Conservation (phyloP, 35 echinoderm and acorn worm genomes). For the Eucidaris tribuloides region DNA sequence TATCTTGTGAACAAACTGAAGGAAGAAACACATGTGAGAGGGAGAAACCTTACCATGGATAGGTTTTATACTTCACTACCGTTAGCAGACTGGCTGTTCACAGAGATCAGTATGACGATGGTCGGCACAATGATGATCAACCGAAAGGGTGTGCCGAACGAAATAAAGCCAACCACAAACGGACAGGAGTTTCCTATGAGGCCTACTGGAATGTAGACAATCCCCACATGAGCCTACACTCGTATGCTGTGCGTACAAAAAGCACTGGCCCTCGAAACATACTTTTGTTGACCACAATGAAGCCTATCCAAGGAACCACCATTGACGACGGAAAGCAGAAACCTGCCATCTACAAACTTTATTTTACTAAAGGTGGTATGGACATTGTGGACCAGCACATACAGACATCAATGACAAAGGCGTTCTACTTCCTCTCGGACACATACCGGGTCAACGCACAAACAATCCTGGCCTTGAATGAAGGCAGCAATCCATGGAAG, state of each 20-base stretch:
- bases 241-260: background rate
- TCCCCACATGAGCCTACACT: background rate
- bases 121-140: too few species aligned
- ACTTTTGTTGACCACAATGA: background rate
- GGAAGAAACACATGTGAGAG: too few species aligned
- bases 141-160: too few species aligned
- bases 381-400: background rate
- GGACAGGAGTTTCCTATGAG: too few species aligned
- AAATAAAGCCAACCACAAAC: too few species aligned
- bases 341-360: slow-evolving; percentile 1
- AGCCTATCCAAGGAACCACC: background rate
- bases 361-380: slow-evolving; percentile 20
- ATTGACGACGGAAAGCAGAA: background rate
- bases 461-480: background rate
- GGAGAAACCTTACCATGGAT: too few species aligned
- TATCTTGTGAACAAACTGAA: too few species aligned
- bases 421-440: background rate
- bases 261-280: slow-evolving; percentile 3
- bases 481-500: background rate
- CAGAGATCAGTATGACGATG: too few species aligned
- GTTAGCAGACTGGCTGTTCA: too few species aligned
- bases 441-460: background rate
- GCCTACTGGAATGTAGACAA: background rate
- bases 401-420: background rate
- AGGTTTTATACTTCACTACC: too few species aligned